Conservation (phyloP, 2,113 vertebrate species). For the Machaerirhynchus nigripectus region DNA sequence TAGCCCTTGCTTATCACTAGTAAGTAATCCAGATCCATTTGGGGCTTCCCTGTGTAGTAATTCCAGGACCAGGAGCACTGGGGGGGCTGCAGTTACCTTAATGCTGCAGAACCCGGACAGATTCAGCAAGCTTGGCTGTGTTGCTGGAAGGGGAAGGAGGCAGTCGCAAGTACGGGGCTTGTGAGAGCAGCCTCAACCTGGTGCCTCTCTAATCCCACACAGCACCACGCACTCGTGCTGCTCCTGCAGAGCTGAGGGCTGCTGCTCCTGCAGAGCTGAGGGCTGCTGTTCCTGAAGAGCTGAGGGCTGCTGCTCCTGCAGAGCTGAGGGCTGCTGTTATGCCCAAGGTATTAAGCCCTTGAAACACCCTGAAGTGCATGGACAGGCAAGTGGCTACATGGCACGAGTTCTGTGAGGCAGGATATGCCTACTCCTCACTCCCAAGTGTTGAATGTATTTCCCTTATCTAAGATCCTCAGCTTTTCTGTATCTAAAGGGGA, state of each 20-base stretch:
- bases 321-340: neutral
- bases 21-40: neutral
- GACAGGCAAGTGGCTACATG: neutral
- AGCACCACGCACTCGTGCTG: accelerated
- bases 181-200: neutral
- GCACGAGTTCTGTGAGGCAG: neutral
- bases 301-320: neutral
- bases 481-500: neutral
- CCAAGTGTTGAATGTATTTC: neutral
- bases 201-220: neutral
- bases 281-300: neutral
- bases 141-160: neutral
- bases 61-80: neutral
- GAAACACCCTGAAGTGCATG: neutral
- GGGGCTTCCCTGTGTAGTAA: neutral
- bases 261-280: neutral
- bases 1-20: neutral
- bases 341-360: neutral
- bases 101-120: neutral
- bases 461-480: neutral
- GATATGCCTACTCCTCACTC: neutral
- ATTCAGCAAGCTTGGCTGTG: neutral
- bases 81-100: neutral
- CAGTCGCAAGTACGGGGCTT: accelerated
- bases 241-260: neutral